Evolutionary conservation across 2,888 invertebrate species (phyloP).

Genomic region (Tricholauxania praeusta): DNA sequence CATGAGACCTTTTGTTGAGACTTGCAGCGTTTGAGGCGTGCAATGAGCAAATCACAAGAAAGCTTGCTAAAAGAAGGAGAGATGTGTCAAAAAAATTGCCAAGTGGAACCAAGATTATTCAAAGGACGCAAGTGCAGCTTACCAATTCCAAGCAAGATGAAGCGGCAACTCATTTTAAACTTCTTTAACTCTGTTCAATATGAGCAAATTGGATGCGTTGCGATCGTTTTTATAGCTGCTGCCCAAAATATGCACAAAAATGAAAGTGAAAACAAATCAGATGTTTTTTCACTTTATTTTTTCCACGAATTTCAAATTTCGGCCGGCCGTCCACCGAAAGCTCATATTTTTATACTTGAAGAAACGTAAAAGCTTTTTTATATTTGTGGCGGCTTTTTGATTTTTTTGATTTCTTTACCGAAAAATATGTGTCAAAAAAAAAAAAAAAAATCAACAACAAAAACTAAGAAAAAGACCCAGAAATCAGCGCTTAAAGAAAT

Average conservation of each 20-base stretch:
- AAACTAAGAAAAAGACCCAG: too few species aligned
- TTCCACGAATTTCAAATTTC: too few species aligned
- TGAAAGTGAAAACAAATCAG: conserved; percentile 29
- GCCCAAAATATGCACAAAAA: conserved; percentile 27
- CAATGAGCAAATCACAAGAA: conserved; percentile 45
- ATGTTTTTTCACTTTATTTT: too few species aligned
- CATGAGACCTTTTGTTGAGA: conserved; percentile 19
- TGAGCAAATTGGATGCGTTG: conserved; percentile 58
- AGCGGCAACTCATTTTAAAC: conserved; percentile 50
- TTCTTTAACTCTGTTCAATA: conserved; percentile 53
- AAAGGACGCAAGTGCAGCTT: conserved; percentile 34
- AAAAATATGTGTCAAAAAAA: too few species aligned
- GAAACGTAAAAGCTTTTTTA: too few species aligned
- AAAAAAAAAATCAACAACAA: too few species aligned
- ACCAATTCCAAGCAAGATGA: conserved; percentile 49
- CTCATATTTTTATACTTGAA: too few species aligned
- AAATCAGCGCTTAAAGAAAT: too few species aligned
- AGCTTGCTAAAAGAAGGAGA: conserved; percentile 26
- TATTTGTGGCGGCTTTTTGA: too few species aligned
- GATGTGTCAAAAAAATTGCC: neutral
- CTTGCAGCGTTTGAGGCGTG: conserved; percentile 48
- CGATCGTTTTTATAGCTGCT: conserved; percentile 54
- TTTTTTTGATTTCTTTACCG: too few species aligned
- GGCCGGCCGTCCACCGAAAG: too few species aligned
- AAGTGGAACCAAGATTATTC: neutral